Evolutionary conservation across 2,113 vertebrate genomes (phyloP).

Genomic region (Tyto alba): DNA sequence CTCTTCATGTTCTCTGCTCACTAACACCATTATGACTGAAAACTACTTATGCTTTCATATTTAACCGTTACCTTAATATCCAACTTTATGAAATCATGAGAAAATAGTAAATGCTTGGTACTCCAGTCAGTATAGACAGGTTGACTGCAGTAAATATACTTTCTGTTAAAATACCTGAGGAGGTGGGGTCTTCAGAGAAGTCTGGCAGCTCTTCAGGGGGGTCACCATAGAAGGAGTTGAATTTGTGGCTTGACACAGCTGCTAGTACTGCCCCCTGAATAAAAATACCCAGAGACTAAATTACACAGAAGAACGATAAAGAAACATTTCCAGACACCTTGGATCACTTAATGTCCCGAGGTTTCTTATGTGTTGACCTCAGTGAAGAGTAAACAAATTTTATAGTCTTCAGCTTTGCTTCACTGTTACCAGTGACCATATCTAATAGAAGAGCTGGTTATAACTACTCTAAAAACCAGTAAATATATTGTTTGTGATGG

Average conservation of each 20-base stretch:
- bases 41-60: neutral
- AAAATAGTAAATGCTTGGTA: neutral
- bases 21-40: neutral
- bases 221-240: conserved; percentile 96
- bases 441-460: neutral
- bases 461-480: neutral
- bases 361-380: neutral
- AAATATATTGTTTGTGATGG: neutral
- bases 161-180: conserved; percentile 85
- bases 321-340: neutral
- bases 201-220: conserved; percentile 95
- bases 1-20: neutral
- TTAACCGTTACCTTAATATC: neutral
- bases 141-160: neutral
- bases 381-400: neutral
- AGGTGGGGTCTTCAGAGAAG: conserved; percentile 95
- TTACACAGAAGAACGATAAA: neutral
- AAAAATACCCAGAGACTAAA: conserved; percentile 31
- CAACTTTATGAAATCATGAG: neutral
- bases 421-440: neutral
- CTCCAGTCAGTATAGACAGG: neutral
- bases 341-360: neutral
- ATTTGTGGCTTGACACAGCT: conserved; percentile 98
- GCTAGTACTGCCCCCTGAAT: conserved; percentile 93
- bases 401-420: neutral